Conservation (phyloP, 2,797 vertebrate genomes). For the Lophotriccus pileatus region DNA sequence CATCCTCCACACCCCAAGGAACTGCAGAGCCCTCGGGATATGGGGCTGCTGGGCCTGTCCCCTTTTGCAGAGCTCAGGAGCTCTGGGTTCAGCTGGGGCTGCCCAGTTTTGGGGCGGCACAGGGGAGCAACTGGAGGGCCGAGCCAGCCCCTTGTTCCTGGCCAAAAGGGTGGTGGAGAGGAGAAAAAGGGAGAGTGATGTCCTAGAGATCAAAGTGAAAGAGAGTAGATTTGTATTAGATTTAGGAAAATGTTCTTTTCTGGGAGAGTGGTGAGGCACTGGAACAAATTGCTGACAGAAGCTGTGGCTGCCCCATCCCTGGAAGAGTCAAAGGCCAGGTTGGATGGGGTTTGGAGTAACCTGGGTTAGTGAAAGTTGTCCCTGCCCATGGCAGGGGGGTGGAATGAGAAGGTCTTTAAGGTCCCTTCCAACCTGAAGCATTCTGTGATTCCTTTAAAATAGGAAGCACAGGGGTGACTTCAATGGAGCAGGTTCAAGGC, state of each 20-base stretch:
- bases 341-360: neutral
- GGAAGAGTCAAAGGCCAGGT: neutral
- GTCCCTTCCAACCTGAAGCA: neutral
- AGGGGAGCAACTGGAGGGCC: neutral
- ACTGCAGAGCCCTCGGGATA: neutral
- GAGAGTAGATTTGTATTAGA: neutral
- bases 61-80: neutral
- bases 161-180: neutral
- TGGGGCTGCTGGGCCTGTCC: accelerated
- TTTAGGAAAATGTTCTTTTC: neutral
- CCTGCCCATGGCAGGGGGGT: neutral
- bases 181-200: neutral
- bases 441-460: neutral
- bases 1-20: accelerated
- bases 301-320: neutral
- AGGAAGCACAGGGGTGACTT: neutral
- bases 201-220: neutral
- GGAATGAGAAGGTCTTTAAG: neutral
- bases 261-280: neutral
- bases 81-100: neutral
- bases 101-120: accelerated
- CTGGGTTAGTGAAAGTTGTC: neutral
- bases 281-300: neutral
- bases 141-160: accelerated
- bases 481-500: neutral